These are phyloP conservation scores for Tupaia tana DNA, from an alignment of 2,113 vertebrate species.

Conservation along the genomic window DNA sequence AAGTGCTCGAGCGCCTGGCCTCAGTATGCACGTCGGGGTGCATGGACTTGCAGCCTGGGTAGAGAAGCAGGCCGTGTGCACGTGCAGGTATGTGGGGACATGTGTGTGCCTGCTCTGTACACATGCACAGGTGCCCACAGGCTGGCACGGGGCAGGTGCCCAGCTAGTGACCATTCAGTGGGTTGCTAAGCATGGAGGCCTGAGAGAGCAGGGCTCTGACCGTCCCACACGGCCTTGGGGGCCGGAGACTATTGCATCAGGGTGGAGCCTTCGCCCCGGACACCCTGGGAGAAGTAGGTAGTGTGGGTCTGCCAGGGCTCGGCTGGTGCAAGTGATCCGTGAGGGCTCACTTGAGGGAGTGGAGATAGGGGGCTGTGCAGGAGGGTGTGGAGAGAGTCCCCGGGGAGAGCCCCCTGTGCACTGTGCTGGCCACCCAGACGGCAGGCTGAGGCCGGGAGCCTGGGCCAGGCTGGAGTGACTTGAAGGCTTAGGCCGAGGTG, in stretches of 20 bases:
- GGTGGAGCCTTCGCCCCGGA: neutral
- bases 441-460: neutral
- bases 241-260: neutral
- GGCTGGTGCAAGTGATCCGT: neutral
- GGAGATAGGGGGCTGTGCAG: neutral
- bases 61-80: neutral
- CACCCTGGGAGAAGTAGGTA: no score
- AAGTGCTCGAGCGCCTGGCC: neutral
- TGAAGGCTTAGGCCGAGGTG: neutral
- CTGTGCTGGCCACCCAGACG: neutral
- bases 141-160: neutral
- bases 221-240: neutral
- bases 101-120: neutral
- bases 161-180: neutral
- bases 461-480: neutral
- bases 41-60: neutral
- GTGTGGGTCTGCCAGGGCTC: neutral
- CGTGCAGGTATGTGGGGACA: no score
- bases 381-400: neutral
- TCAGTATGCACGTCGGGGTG: neutral
- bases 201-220: neutral
- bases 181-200: neutral
- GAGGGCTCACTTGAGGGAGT: neutral
- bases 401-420: neutral
- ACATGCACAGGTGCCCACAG: neutral